Base-by-base conservation (phyloP, 2,797 vertebrate genomes). In the Sebastes variabilis region DNA sequence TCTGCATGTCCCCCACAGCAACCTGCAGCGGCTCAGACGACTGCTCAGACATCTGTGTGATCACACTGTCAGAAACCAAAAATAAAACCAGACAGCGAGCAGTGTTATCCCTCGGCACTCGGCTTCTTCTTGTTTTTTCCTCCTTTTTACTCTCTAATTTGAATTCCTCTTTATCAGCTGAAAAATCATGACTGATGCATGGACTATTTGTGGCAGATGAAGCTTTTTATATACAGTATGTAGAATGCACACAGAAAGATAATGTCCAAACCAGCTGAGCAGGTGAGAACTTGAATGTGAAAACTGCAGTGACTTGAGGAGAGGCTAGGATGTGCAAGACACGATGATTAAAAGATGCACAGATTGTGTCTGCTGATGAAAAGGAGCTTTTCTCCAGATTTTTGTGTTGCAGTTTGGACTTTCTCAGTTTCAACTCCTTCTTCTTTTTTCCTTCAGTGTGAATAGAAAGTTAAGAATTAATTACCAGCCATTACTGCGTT, bases 401-500 rank as follows among this genome's bases (percentile, higher is more conserved):
- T 65, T 24, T 72, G 29, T 16, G 10, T 25, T 81, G 38, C 29
- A 24, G 30, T 66, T 69, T 30, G 8, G 16, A 5, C 69, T 69
- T 49, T 67, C 42, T 61, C 16, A 54, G 52, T n/a, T 54, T 54
- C 20, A 54, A 22, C 52, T 54, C 52, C 52, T 54, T 22, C 49
- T 73, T 74, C n/a, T 32, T 66, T 72, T 75, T 66, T 54, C 11
- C 34, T 55, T 73, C n/a, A 18, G 22, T 52, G 32, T 80, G 67
- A 68, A 69, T 73, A 80, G 24, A 74, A 55, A 24, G 54, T 78
- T 80, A 75, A 61, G 27, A 78, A 72, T 14, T 25, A 86, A 84
- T 85, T 77, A 81, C 29, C 59, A 65, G 60, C 65, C 67, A 32
- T 81, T 77, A 75, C 38, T 72, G 75, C 27, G 66, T 76, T 86